Percentiles rank a stretch among this genome's conserved stretches.
These are phyloP conservation scores for Anoplolepis gracilipes DNA, from an alignment of 1,140 invertebrate genomes.

Conservation along the genomic window DNA sequence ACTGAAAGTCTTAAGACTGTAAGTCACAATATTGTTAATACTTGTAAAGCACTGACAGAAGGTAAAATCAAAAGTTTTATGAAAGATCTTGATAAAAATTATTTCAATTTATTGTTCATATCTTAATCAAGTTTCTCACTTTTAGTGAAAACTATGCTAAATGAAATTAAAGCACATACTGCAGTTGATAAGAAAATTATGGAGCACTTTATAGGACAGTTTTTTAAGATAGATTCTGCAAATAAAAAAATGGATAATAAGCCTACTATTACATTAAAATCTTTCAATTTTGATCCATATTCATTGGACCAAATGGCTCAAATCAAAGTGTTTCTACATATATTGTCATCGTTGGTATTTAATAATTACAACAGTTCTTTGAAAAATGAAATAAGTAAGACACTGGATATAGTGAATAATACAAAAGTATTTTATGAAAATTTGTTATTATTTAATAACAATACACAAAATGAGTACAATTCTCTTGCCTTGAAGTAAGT, in stretches of 20 bases:
- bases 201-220: background rate
- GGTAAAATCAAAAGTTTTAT: constrained; percentile 18
- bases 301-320: background rate
- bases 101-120: background rate
- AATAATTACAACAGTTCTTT: background rate
- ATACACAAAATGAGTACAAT: background rate
- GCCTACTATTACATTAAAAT: background rate
- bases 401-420: constrained; percentile 21
- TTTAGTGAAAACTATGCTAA: constrained; percentile 32
- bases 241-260: background rate
- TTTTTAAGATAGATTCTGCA: background rate
- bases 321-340: background rate
- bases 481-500: constrained; percentile 22
- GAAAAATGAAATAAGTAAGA: constrained; percentile 33
- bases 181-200: background rate
- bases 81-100: background rate
- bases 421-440: constrained; percentile 37
- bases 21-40: constrained; percentile 21
- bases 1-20: background rate
- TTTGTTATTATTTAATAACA: background rate
- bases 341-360: constrained; percentile 19
- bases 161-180: constrained; percentile 22
- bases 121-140: background rate
- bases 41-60: constrained; percentile 3
- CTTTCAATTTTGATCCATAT: constrained; percentile 18